A percentile compares a stretch with the other conserved stretches of the same genome.
Conservation (phyloP, 2,888 invertebrate species). For the Pecten maximus region DNA sequence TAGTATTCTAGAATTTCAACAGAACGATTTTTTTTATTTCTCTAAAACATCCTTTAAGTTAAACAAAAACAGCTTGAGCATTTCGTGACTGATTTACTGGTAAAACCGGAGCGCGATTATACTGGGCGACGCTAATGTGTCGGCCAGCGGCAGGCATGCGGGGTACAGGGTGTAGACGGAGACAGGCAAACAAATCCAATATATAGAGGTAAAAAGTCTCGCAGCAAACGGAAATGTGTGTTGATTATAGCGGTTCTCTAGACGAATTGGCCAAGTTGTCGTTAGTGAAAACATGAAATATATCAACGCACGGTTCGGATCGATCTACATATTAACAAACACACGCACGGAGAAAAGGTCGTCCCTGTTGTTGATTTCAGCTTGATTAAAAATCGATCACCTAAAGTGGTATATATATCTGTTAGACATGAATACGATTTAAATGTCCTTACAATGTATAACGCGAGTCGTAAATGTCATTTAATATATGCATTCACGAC, state of each 20-base stretch:
- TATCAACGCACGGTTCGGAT: conserved; percentile 16
- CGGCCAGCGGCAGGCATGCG: neutral
- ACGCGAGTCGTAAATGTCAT: neutral
- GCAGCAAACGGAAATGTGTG: neutral
- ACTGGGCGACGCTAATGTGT: neutral
- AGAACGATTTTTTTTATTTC: neutral
- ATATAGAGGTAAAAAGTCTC: neutral
- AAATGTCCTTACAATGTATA: neutral
- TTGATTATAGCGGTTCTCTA: neutral
- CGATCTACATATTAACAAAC: conserved; percentile 35
- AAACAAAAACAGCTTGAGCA: neutral
- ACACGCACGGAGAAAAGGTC: conserved; percentile 28
- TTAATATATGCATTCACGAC: neutral
- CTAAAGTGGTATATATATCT: conserved; percentile 17
- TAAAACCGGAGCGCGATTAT: neutral
- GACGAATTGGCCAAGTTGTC: conserved; percentile 31
- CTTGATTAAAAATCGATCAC: conserved; percentile 35
- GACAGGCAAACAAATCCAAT: neutral
- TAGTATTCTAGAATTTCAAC: neutral
- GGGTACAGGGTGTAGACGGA: neutral
- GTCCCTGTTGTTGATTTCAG: conserved; percentile 29
- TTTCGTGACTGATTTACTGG: neutral
- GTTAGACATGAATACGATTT: conserved; percentile 4
- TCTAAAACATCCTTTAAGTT: neutral
- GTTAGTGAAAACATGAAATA: neutral